Base-by-base conservation (phyloP, 2,797 vertebrate genomes). In the Sebastes cheni region DNA sequence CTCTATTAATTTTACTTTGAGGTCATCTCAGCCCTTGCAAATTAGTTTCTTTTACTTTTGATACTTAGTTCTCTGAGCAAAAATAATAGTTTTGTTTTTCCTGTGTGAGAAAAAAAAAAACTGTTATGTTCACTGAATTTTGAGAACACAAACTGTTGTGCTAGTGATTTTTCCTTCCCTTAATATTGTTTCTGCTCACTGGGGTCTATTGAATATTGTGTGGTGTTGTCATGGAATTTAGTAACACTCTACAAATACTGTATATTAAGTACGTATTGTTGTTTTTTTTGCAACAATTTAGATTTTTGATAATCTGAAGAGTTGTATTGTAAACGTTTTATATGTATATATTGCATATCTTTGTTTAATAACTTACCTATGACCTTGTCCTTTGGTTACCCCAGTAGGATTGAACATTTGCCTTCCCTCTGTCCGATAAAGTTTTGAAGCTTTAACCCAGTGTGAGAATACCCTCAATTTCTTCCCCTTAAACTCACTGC, bases 31-130 rank as follows among this genome's bases (percentile, higher is more conserved):
- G 36, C 39, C 9, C 9, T 1, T 4, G 64, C 30, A 80, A 88
- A 88, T 71, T n/a, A 71, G 5, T 72, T 71, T 52, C 62, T 82
- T 27, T 29, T 29, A 84, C 81, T 86, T 82, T 50, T n/a, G 8
- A 36, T 30, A 34, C 27, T 29, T 22, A 0, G 8, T 46, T 67
- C 23, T 50, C 16, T 1, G 20, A 29, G 65, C 18, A 36, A 66
- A 82, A 72, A 67, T 16, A 70, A 74, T 2, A 12, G 25, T 20
- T 27, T 30, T 65, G 2, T 18, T 67, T 50, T 65, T 27, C 8
- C 3, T 30, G 8, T 9, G 27, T 29, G 16, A 30, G 58, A 36
- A 59, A 0, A 59, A 59, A 59, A 20, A 50, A 9, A 16, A 3
- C 14, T 2, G 42, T 46, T 46, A 7, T 42, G 16, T 42, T 42